A percentile compares a stretch with the other conserved stretches of the same genome.
Evolutionary conservation across 2,797 vertebrate genomes (phyloP).

Genomic region (Lepidocolaptes lacrymiger): DNA sequence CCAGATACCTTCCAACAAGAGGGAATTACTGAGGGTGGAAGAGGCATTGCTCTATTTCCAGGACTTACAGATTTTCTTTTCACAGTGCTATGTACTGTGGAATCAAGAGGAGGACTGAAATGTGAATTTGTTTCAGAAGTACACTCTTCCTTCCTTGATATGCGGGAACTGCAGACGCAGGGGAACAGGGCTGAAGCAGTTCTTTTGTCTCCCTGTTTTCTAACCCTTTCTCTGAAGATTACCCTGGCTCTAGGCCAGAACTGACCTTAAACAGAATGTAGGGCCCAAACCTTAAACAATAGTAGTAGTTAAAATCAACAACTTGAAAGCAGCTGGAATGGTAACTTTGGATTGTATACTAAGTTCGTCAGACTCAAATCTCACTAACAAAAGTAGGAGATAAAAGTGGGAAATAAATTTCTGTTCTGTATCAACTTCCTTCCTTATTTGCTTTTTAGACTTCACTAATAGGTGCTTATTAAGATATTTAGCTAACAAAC

Average conservation of each 20-base stretch:
- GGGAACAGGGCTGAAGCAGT: not conserved
- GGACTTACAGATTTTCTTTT: not conserved
- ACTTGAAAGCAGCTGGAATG: not conserved
- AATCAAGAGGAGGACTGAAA: not conserved
- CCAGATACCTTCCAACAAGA: not conserved
- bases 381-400: not conserved
- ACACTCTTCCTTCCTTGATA: conserved; percentile 13
- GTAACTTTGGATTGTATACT: not conserved
- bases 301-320: conserved; percentile 6
- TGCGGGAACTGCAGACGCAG: not conserved
- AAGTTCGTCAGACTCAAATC: not conserved
- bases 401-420: conserved; percentile 8
- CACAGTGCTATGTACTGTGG: not conserved
- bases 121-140: not conserved
- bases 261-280: not conserved
- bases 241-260: conserved; percentile 12
- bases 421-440: not conserved
- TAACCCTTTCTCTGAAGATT: conserved; percentile 16
- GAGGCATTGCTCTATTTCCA: not conserved
- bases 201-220: conserved; percentile 42
- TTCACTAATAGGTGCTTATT: not conserved
- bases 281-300: conserved; percentile 3
- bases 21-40: not conserved
- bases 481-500: not conserved
- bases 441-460: not conserved